Evolutionary conservation across 2,113 vertebrate species (phyloP).

Genomic region (Macquaria ambigua): DNA sequence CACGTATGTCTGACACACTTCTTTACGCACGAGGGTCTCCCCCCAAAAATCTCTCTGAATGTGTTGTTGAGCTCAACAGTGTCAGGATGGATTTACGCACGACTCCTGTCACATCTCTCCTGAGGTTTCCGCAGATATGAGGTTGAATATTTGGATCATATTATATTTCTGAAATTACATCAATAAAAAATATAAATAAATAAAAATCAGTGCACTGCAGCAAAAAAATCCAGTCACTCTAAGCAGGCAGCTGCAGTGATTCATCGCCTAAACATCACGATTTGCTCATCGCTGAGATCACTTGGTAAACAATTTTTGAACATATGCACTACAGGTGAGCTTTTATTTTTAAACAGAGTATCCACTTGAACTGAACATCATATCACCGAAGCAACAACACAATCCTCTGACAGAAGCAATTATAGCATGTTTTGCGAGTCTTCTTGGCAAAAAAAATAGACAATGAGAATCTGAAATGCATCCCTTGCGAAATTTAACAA

Average conservation of each 20-base stretch:
- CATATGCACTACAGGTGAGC: neutral
- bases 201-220: constrained; percentile 33
- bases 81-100: constrained; percentile 42
- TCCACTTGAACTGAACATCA: neutral
- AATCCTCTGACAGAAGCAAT: constrained; percentile 4
- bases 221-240: constrained; percentile 41
- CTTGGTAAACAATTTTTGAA: constrained; percentile 20
- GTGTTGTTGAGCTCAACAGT: constrained; percentile 39
- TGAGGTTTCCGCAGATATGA: neutral
- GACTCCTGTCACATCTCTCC: constrained; percentile 34
- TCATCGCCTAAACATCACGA: constrained; percentile 69
- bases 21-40: constrained; percentile 77
- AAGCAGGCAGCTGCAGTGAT: constrained; percentile 67
- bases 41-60: constrained; percentile 57
- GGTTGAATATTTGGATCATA: neutral
- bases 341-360: neutral
- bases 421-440: neutral
- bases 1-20: constrained; percentile 71
- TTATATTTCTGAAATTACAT: neutral
- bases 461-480: constrained; percentile 10
- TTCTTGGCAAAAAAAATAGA: neutral
- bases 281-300: constrained; percentile 22
- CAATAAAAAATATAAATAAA: neutral
- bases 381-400: neutral
- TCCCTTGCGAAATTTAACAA: constrained; percentile 10